Evolutionary conservation across 2,888 invertebrate species (phyloP).

Genomic region (Tupiocoris notatus): DNA sequence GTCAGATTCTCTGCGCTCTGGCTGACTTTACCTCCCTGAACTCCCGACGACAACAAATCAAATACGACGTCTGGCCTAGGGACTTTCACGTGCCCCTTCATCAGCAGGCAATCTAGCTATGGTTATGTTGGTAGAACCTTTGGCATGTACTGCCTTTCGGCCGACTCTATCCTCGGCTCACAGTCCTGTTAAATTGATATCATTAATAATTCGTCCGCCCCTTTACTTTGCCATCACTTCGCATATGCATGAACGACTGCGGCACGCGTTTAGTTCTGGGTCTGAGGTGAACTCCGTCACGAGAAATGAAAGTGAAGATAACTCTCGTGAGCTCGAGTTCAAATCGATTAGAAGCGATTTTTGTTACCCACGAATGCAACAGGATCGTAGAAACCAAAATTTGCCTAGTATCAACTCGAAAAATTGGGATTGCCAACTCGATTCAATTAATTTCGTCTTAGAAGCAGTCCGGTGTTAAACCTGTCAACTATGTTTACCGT

Average conservation of each 20-base stretch:
- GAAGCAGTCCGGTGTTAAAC: too few species aligned
- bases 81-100: not conserved
- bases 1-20: not conserved
- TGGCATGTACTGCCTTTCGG: too few species aligned
- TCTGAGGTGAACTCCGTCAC: constrained; percentile 23
- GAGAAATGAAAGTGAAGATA: constrained; percentile 12
- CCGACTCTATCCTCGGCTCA: too few species aligned
- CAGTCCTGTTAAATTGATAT: not conserved
- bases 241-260: not conserved
- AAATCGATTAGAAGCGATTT: constrained; percentile 17
- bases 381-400: too few species aligned
- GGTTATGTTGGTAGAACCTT: too few species aligned
- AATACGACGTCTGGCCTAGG: not conserved
- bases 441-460: too few species aligned
- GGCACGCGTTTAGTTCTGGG: not conserved
- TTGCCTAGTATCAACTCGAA: too few species aligned
- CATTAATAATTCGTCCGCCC: not conserved
- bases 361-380: not conserved
- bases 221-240: not conserved
- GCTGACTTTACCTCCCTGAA: too few species aligned
- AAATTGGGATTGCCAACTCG: too few species aligned
- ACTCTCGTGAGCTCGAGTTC: constrained; percentile 20
- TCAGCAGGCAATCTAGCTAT: not conserved
- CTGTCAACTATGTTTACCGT: too few species aligned
- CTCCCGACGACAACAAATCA: too few species aligned